A percentile compares a stretch with the other conserved stretches of the same genome.
These are phyloP conservation scores for Pseudopodoces humilis DNA, from an alignment of 2,113 vertebrate genomes.

Conservation along the genomic window DNA sequence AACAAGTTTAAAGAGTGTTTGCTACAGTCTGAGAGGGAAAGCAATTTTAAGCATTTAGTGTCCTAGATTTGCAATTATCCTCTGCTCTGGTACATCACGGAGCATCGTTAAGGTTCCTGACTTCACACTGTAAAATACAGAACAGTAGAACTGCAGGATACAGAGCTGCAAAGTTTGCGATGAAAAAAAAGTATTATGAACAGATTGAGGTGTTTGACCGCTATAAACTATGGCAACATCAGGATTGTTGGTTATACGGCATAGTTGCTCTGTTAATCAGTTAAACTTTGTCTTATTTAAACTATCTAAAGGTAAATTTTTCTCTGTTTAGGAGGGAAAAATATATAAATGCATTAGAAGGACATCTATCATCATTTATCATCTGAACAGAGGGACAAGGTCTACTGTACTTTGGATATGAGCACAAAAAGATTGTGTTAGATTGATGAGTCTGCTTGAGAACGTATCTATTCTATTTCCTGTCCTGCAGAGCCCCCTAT, in stretches of 20 bases:
- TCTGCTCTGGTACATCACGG: conserved; percentile 27
- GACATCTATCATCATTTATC: conserved; percentile 56
- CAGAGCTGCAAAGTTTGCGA: conserved; percentile 37
- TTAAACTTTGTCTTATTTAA: conserved; percentile 52
- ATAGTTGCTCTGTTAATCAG: neutral
- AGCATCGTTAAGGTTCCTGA: conserved; percentile 42
- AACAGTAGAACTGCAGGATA: conserved; percentile 5
- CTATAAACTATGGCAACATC: neutral
- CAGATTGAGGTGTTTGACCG: neutral
- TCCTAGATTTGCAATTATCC: conserved; percentile 58
- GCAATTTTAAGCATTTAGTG: conserved; percentile 46
- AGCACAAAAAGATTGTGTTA: neutral
- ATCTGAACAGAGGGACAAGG: conserved; percentile 35
- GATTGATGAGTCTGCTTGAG: conserved; percentile 31
- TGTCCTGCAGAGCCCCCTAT: conserved; percentile 63
- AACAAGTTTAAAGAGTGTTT: neutral
- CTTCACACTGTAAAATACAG: conserved; percentile 44
- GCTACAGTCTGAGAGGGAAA: neutral
- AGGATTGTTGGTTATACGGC: neutral
- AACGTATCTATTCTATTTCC: conserved; percentile 21
- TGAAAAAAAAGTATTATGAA: conserved; percentile 37
- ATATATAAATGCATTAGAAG: conserved; percentile 41
- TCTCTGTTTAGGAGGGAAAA: conserved; percentile 8
- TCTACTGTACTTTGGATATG: conserved; percentile 30
- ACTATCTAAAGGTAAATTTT: conserved; percentile 30